These are phyloP conservation scores for Megalops cyprinoides DNA, from an alignment of 2,797 vertebrate species.

Conservation along the genomic window DNA sequence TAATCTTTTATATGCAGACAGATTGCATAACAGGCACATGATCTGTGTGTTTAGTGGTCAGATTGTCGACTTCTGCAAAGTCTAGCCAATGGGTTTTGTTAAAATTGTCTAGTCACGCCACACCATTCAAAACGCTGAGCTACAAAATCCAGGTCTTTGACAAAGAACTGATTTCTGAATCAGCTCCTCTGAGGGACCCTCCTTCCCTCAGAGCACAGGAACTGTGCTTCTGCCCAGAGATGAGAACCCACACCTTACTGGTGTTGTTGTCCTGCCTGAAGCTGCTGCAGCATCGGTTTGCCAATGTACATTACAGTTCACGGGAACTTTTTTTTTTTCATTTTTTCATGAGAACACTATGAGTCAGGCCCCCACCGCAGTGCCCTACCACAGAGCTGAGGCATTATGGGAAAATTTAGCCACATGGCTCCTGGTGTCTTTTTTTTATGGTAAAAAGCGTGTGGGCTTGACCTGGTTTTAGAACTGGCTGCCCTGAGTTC, in stretches of 20 bases:
- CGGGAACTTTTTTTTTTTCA: too few species aligned
- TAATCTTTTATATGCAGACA: constrained; percentile 1
- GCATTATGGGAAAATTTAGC: background rate
- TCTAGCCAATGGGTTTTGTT: background rate
- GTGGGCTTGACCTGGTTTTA: constrained; percentile 27
- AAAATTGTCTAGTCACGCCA: background rate
- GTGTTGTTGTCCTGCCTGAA: background rate
- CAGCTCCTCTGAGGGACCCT: background rate
- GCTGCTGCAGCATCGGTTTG: background rate
- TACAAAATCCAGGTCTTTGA: background rate
- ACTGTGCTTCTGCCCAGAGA: background rate
- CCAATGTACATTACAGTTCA: background rate
- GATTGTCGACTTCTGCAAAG: constrained; percentile 20
- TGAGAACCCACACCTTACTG: background rate
- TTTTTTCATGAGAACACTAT: constrained; percentile 28
- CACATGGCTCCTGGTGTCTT: background rate
- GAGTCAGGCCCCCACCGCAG: constrained; percentile 22
- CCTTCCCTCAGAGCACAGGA: background rate
- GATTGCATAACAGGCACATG: background rate
- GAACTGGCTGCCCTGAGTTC: background rate
- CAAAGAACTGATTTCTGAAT: too few species aligned
- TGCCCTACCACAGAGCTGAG: background rate
- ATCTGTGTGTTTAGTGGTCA: background rate
- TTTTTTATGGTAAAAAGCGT: background rate
- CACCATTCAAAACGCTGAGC: background rate